These are phyloP conservation scores for Pammene fasciana DNA, from an alignment of 2,888 invertebrate species.

Conservation along the genomic window DNA sequence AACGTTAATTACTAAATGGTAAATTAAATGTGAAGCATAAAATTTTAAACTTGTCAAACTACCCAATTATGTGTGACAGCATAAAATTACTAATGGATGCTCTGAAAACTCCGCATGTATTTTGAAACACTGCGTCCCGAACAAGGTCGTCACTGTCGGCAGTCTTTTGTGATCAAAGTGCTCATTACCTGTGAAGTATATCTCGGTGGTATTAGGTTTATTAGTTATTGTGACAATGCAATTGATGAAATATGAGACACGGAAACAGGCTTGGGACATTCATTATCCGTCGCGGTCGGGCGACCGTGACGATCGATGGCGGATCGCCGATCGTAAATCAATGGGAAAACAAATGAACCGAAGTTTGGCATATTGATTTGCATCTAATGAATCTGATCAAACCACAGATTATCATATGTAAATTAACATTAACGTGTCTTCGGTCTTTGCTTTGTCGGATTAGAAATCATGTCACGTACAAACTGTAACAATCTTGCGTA, in stretches of 20 bases:
- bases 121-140: slow-evolving; percentile 24
- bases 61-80: slow-evolving; percentile 72
- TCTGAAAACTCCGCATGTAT: slow-evolving; percentile 50
- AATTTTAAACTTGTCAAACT: slow-evolving; percentile 70
- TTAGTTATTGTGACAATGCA: slow-evolving; percentile 54
- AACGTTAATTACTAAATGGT: slow-evolving; percentile 61
- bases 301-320: slow-evolving; percentile 60
- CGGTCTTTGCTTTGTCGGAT: slow-evolving; percentile 18
- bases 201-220: slow-evolving; percentile 25
- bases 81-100: slow-evolving; percentile 65
- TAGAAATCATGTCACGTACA: slow-evolving; percentile 5
- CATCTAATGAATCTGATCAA: slow-evolving; percentile 41
- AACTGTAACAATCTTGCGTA: neutral
- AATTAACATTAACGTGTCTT: slow-evolving; percentile 31
- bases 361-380: slow-evolving; percentile 55
- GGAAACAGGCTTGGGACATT: slow-evolving; percentile 65
- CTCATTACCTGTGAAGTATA: neutral
- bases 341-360: slow-evolving; percentile 58
- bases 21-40: slow-evolving; percentile 67
- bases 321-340: slow-evolving; percentile 67
- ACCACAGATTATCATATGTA: slow-evolving; percentile 47
- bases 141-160: slow-evolving; percentile 8
- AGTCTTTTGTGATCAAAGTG: slow-evolving; percentile 5
- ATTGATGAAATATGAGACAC: slow-evolving; percentile 68
- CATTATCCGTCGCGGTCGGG: slow-evolving; percentile 65